Base-by-base conservation (phyloP, 1,140 invertebrate genomes). In the Brachionus calyciflorus region DNA sequence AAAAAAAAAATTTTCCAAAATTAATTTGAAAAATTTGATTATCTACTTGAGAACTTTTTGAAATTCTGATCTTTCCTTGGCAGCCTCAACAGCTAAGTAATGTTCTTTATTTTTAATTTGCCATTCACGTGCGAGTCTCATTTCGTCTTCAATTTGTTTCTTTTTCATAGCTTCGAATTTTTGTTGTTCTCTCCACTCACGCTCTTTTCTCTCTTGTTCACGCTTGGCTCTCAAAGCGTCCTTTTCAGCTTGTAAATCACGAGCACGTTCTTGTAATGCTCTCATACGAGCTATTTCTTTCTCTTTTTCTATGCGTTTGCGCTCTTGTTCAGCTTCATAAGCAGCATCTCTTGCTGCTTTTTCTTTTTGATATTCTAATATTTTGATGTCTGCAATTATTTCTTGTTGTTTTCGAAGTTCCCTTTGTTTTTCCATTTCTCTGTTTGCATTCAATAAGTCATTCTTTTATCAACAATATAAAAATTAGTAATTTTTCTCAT, bases 161-260 rank as follows among this genome's bases (percentile, higher is more conserved):
- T 85, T 85, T 81, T 84, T 82, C 14, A 63, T 73, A 0, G 80
- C 80, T 41, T 82, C 82, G 17, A 81, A 80, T n/a, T 82, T 82
- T 78, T 86, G 84, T 77, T 85, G 85, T 37, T 80, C 78, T 14
- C 84, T 79, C 84, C 85, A 85, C 57, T 85, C 83, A 49, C 85
- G 79, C 78, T 86, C 85, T 1, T 82, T 79, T 78, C 83, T 81
- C 77, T 86, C 85, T 80, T 69, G 63, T n/a, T 84, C 84, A 17
- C 85, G 78, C 77, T 84, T 85, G 9, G 84, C 84, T 55, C 84
- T 79, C 24, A 86, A 78, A 3, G 81, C 83, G 79, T 86, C 84
- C 26, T 84, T 73, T 57, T 85, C 83, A 6, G 85, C 82, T 63
- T 83, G 82, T 76, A 85, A 84, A 77, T 86, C 85, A 6, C 78